Evolutionary conservation across 2,113 vertebrate species (phyloP), one percentile per base, ranked within the genome.

Genomic region (Podarcis muralis): DNA sequence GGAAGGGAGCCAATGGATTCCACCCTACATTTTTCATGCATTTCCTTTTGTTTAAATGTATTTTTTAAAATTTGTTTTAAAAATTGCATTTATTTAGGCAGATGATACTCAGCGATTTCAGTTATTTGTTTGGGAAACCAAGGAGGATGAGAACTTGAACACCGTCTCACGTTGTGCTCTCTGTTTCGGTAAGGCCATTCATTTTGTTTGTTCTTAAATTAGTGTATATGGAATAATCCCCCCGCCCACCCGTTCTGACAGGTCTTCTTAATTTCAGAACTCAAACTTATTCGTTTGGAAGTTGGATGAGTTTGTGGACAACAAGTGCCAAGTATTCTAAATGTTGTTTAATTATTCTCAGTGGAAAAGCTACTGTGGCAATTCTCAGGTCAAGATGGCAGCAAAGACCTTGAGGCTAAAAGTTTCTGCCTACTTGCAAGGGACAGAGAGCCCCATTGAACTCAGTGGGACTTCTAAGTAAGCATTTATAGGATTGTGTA

Each of bases 181-280:
- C 92, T 98, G 98, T 91, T 98, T 97, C 25, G 98, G 98, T 98
- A 94, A 97, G 95, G 75, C 2, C 2, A 83, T 23, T n/a, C 3
- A 37, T 85, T 48, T 43, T 6, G 40, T 62, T 71, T 43, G 1
- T 27, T 57, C 35, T 87, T 75, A 72, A 66, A 86, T n/a, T 43
- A 27, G 40, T 68, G 30, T 77, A n/a, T 62, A n/a, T n/a, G 23
- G 23, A 57, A 32, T 59, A 30, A 59, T 32, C 27, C n/a, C 18
- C 22, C 23, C 81, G 40, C 18, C 8, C 35, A 68, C 23, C 23
- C 2, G 15, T n/a, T 32, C n/a, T 32, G 71, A 32, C 12, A 15
- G 11, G 57, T 81, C 43, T 53, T 48, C 7, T 48, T 77, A 43
- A 48, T 53, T 78, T 78, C 43, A 25, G 27, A 78, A 53, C 43